A percentile compares a stretch with the other conserved stretches of the same genome.
phyloP scores from a whole-genome alignment of 2,113 vertebrate species.

The Plecturocebus donacophilus region DNA sequence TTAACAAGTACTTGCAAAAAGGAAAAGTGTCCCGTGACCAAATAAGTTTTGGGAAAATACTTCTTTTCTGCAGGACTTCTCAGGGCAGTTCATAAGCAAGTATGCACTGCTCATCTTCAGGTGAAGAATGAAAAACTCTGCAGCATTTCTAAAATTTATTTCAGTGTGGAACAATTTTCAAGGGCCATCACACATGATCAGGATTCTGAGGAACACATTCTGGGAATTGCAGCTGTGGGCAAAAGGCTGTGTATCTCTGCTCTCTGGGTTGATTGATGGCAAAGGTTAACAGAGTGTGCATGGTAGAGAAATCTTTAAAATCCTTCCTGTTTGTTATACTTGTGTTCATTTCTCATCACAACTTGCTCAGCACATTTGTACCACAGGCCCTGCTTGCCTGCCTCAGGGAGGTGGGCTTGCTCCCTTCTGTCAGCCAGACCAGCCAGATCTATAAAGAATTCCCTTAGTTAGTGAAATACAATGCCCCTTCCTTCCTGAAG shows the following conservation, averaged over 20 bases:
- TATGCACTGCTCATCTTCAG: not conserved
- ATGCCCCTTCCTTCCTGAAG: conserved; percentile 84
- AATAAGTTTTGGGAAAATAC: not conserved
- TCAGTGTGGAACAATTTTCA: not conserved
- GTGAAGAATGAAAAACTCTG: not conserved
- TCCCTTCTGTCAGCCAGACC: conserved; percentile 54
- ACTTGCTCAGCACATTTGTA: not conserved
- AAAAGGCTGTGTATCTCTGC: not conserved
- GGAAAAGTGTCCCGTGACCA: not conserved
- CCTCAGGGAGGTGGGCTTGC: not conserved
- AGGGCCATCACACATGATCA: not conserved
- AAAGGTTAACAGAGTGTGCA: not conserved
- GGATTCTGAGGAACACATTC: not conserved
- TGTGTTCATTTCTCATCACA: conserved; percentile 2
- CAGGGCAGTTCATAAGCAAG: not conserved
- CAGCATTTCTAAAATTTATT: not conserved
- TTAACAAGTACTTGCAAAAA: not conserved
- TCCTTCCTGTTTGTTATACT: not conserved
- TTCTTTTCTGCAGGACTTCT: not conserved
- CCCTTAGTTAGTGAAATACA: conserved; percentile 80
- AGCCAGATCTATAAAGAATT: conserved; percentile 78
- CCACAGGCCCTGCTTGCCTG: not conserved
- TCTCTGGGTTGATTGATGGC: not conserved
- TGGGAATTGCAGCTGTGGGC: not conserved
- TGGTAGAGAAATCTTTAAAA: not conserved